These are phyloP conservation scores for Pampus argenteus DNA, from an alignment of 2,797 vertebrate species.

Conservation along the genomic window DNA sequence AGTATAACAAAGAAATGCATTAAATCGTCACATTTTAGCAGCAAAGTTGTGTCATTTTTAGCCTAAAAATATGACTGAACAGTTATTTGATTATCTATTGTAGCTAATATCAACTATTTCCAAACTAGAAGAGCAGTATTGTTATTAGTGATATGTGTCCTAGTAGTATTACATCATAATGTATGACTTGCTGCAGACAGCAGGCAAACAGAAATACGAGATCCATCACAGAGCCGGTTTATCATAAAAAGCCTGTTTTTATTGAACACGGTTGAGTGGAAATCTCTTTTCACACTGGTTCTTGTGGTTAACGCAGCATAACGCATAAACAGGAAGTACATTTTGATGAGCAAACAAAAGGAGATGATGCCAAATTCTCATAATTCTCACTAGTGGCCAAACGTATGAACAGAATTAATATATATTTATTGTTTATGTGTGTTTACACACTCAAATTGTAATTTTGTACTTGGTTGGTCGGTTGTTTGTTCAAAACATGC, in stretches of 20 bases:
- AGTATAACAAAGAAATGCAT: too few species aligned
- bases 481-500: too few species aligned
- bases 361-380: background rate
- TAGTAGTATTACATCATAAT: too few species aligned
- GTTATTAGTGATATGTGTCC: too few species aligned
- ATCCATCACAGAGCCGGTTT: background rate
- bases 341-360: background rate
- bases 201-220: background rate
- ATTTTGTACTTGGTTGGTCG: background rate
- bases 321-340: slow-evolving; percentile 13
- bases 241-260: background rate
- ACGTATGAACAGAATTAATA: background rate
- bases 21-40: too few species aligned
- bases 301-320: background rate
- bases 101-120: background rate
- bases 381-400: background rate
- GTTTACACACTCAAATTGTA: background rate
- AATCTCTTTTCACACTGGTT: background rate
- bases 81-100: too few species aligned
- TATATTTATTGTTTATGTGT: background rate
- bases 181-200: too few species aligned
- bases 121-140: background rate
- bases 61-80: too few species aligned
- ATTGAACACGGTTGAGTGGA: too few species aligned
- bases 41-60: too few species aligned